Percentiles rank a stretch among this genome's conserved stretches.
Evolutionary conservation across 2,113 vertebrate genomes (phyloP).

Genomic region (Stomatorhinus ivindoensis): DNA sequence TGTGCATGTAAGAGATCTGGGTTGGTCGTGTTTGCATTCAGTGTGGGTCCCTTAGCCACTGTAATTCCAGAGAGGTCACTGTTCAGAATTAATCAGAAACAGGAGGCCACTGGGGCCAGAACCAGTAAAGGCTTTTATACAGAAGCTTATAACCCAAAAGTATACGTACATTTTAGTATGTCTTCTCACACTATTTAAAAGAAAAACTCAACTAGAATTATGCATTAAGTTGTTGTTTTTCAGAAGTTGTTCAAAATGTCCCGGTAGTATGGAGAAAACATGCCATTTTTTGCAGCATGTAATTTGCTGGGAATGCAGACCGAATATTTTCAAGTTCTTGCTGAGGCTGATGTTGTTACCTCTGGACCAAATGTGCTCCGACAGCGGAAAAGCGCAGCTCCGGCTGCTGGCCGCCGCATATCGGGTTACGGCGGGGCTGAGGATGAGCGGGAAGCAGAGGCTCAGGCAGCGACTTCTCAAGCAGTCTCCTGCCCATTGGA

Average conservation of each 20-base stretch:
- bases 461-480: background rate
- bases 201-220: background rate
- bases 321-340: conserved; percentile 17
- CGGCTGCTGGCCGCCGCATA: conserved; percentile 11
- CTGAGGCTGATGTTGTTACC: conserved; percentile 8
- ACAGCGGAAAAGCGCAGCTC: conserved; percentile 28
- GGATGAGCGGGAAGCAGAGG: background rate
- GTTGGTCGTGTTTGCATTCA: conserved; percentile 17
- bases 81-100: conserved; percentile 29
- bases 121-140: conserved; percentile 31
- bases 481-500: background rate
- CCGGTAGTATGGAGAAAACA: background rate
- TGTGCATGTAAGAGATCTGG: background rate
- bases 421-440: conserved; percentile 30
- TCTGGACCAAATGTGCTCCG: conserved; percentile 34
- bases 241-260: background rate
- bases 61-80: conserved; percentile 34
- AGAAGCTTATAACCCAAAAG: background rate
- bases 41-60: conserved; percentile 19
- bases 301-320: conserved; percentile 9
- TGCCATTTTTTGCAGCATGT: background rate
- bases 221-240: background rate
- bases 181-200: background rate
- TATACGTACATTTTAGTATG: background rate
- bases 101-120: conserved; percentile 9